Percentiles rank a stretch among this genome's conserved stretches.
phyloP scores from a whole-genome alignment of 1,140 invertebrate genomes.

The Papilio glaucus region DNA sequence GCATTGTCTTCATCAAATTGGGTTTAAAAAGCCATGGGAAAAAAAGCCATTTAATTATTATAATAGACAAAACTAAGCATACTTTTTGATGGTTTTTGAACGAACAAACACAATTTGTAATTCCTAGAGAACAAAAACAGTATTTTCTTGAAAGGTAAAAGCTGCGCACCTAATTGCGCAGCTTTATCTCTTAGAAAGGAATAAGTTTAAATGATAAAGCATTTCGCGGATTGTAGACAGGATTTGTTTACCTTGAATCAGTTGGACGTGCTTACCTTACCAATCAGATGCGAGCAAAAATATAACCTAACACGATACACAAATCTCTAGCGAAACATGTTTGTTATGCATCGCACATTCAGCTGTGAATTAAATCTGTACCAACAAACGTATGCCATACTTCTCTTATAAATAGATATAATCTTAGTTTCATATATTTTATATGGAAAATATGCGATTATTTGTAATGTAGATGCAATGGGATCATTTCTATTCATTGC shows the following conservation, averaged over 20 bases:
- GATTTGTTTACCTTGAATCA: constrained; percentile 9
- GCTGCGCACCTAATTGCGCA: too few species aligned
- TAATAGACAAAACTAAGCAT: too few species aligned
- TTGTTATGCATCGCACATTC: constrained; percentile 12
- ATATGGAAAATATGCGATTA: constrained; percentile 31
- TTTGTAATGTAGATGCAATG: constrained; percentile 45
- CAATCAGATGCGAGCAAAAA: constrained; percentile 19
- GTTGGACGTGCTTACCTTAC: constrained; percentile 1
- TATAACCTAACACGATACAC: constrained; percentile 2
- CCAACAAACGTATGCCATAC: neutral
- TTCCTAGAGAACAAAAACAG: too few species aligned
- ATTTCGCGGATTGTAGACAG: neutral
- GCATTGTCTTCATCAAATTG: too few species aligned
- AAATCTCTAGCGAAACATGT: constrained; percentile 9
- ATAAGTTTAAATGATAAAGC: neutral
- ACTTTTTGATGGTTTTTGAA: too few species aligned
- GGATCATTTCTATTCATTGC: constrained; percentile 53
- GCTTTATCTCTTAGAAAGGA: neutral
- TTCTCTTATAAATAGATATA: constrained; percentile 6
- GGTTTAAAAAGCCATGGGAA: too few species aligned
- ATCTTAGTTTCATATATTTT: neutral
- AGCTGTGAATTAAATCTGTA: neutral
- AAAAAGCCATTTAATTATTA: too few species aligned
- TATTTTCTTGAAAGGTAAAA: too few species aligned
- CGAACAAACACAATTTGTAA: too few species aligned